A percentile compares a stretch with the other conserved stretches of the same genome.
Evolutionary conservation across 2,113 vertebrate species (phyloP).

Genomic region (Benitochromis conjunctus): DNA sequence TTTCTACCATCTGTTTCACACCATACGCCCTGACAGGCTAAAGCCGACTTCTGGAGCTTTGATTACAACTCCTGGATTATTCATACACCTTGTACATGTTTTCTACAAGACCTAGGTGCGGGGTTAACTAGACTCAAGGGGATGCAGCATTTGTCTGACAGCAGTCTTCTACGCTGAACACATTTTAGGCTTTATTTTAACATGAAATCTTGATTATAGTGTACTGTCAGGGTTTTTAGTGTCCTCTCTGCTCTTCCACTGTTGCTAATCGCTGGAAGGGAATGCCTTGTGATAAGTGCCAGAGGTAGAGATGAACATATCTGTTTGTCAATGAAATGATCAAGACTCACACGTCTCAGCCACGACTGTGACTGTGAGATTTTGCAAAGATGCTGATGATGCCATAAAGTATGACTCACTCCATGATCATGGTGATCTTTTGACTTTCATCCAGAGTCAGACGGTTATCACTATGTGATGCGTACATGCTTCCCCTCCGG

Average conservation of each 20-base stretch:
- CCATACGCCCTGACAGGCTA: constrained; percentile 3
- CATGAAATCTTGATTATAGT: background rate
- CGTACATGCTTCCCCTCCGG: background rate
- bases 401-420: background rate
- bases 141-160: background rate
- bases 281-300: background rate
- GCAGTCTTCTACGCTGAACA: background rate
- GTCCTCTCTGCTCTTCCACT: background rate
- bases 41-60: constrained; percentile 32
- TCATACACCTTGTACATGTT: constrained; percentile 26
- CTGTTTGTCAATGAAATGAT: background rate
- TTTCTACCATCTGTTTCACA: constrained; percentile 55
- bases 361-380: background rate
- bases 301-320: background rate
- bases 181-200: background rate
- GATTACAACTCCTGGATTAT: constrained; percentile 54
- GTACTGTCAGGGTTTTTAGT: background rate
- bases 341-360: background rate
- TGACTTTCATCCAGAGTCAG: background rate
- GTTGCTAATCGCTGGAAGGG: background rate
- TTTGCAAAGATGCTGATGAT: background rate
- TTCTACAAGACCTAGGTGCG: background rate
- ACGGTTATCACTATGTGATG: background rate
- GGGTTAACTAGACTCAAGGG: background rate
- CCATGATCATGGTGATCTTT: background rate